phyloP scores from a whole-genome alignment of 2,113 vertebrate genomes.

The Delphinus delphis region DNA sequence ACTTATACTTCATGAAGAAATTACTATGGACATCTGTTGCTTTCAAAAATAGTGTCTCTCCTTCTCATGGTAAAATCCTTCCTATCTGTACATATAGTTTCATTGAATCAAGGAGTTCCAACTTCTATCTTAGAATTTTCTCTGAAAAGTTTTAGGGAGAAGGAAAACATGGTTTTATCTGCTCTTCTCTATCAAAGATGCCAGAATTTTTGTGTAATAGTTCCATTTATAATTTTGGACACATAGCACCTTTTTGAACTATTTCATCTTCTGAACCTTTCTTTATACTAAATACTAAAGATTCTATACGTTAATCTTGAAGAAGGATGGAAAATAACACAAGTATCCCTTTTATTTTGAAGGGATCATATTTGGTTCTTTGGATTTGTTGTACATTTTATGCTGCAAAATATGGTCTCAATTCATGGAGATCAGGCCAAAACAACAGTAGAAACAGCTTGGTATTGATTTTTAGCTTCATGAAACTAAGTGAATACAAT shows the following conservation, averaged over 20 bases:
- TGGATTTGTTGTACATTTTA: background rate
- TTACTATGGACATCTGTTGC: background rate
- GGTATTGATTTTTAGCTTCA: background rate
- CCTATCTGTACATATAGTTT: background rate
- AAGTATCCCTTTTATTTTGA: background rate
- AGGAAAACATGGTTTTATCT: background rate
- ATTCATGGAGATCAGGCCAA: background rate
- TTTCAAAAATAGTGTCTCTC: background rate
- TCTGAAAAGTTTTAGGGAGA: background rate
- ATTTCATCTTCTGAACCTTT: background rate
- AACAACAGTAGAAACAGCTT: background rate
- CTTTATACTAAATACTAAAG: background rate
- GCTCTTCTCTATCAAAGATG: background rate
- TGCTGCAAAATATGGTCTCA: background rate
- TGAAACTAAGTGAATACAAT: background rate
- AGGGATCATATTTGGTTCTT: background rate
- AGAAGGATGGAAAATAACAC: background rate
- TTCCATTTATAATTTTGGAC: background rate
- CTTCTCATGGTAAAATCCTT: background rate
- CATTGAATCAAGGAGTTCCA: background rate
- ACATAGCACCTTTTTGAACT: background rate
- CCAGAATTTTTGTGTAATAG: background rate
- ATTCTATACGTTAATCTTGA: background rate
- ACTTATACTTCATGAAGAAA: slow-evolving; percentile 23
- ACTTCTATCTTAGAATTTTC: background rate